phyloP scores from a whole-genome alignment of 1,140 invertebrate genomes.

The Andrena cerasifolii region DNA sequence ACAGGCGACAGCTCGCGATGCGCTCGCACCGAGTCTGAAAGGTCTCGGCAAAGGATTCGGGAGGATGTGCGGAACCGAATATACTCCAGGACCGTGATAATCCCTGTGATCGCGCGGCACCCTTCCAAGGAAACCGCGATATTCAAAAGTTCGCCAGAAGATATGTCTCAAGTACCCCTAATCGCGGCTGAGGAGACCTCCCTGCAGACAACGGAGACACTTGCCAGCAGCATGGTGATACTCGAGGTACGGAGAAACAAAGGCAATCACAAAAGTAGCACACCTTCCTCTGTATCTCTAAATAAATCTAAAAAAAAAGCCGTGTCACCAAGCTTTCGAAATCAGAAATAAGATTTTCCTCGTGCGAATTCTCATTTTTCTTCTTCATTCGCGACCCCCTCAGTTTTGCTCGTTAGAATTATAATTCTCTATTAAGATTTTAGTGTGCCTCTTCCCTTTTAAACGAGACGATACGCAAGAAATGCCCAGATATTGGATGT shows the following conservation, averaged over 20 bases:
- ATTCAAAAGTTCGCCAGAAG: background rate
- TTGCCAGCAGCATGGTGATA: conserved; percentile 59
- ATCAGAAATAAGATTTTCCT: too few species aligned
- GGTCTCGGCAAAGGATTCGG: conserved; percentile 44
- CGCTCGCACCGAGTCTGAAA: conserved; percentile 44
- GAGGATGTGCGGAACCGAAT: conserved; percentile 50
- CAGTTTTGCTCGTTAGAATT: too few species aligned
- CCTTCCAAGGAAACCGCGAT: conserved; percentile 1
- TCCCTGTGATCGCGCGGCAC: conserved; percentile 25
- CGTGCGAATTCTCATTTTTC: too few species aligned
- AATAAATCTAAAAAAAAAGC: too few species aligned
- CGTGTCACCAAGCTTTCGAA: too few species aligned
- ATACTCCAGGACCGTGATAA: conserved; percentile 45
- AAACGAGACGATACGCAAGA: too few species aligned
- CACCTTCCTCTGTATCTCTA: too few species aligned
- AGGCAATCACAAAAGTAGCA: background rate
- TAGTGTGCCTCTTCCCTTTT: too few species aligned
- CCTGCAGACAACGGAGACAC: conserved; percentile 19
- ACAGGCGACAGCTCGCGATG: conserved; percentile 56
- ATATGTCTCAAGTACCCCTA: conserved; percentile 66
- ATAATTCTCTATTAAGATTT: too few species aligned
- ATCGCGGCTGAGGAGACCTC: conserved; percentile 33
- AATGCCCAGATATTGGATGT: too few species aligned
- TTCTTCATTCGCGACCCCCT: too few species aligned
- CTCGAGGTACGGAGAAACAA: conserved; percentile 66